phyloP scores from a whole-genome alignment of 2,888 invertebrate genomes.

The Brenthis ino region DNA sequence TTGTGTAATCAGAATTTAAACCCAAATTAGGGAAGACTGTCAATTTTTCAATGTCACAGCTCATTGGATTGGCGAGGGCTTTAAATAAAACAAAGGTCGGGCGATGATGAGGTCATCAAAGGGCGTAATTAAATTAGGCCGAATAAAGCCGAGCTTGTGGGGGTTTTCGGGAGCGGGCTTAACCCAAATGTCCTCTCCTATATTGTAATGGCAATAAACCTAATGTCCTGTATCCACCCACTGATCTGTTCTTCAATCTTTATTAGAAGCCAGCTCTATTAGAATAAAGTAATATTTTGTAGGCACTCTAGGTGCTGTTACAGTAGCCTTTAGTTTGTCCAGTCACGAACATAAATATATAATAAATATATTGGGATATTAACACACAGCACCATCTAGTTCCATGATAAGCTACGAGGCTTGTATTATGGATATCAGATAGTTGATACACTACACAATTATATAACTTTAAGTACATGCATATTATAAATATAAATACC shows the following conservation, averaged over 20 bases:
- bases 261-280: constrained; percentile 8
- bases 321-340: too few species aligned
- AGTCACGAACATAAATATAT: too few species aligned
- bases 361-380: too few species aligned
- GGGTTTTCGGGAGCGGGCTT: constrained; percentile 39
- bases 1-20: constrained; percentile 18
- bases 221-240: constrained; percentile 35
- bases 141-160: constrained; percentile 48
- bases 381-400: too few species aligned
- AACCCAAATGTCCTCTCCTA: constrained; percentile 39
- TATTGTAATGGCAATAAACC: constrained; percentile 37
- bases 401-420: too few species aligned
- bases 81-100: constrained; percentile 60
- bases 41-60: constrained; percentile 56
- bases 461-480: too few species aligned
- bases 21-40: constrained; percentile 27
- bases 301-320: too few species aligned
- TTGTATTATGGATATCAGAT: too few species aligned
- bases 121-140: constrained; percentile 66
- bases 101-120: constrained; percentile 66
- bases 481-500: too few species aligned
- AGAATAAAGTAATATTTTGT: not conserved
- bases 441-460: too few species aligned
- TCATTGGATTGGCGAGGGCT: constrained; percentile 47
- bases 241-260: constrained; percentile 21